These are phyloP conservation scores for Paramisgurnus dabryanus DNA, from an alignment of 2,113 vertebrate genomes.

Conservation along the genomic window DNA sequence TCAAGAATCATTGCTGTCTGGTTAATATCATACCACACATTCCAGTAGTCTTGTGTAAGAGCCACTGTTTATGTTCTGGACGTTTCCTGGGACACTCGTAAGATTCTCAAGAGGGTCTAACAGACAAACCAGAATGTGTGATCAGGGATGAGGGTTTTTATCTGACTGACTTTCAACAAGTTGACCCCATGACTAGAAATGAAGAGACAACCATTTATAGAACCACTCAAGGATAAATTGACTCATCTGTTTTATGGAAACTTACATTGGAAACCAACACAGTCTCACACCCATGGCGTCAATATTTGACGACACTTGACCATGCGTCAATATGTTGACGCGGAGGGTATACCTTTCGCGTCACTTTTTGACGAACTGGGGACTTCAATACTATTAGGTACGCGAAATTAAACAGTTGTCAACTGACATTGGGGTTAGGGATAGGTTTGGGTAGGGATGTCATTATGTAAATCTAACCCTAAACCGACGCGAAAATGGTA, in stretches of 20 bases:
- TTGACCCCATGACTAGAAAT: not conserved
- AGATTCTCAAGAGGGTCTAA: conserved; percentile 35
- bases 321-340: too few relatives aligned
- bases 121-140: conserved; percentile 4
- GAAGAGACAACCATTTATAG: not conserved
- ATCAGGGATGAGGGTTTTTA: conserved; percentile 7
- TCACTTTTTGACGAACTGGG: too few relatives aligned
- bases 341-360: too few relatives aligned
- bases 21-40: conserved; percentile 56
- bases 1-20: conserved; percentile 13
- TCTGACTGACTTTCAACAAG: conserved; percentile 8
- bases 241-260: not conserved
- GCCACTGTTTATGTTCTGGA: conserved; percentile 62
- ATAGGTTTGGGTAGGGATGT: too few relatives aligned
- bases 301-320: too few relatives aligned
- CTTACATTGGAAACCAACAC: not conserved
- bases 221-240: not conserved
- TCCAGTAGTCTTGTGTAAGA: conserved; percentile 58
- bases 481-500: too few relatives aligned
- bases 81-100: conserved; percentile 55
- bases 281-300: too few relatives aligned
- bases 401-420: too few relatives aligned
- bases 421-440: too few relatives aligned
- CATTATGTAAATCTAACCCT: too few relatives aligned
- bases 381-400: too few relatives aligned